A percentile compares a stretch with the other conserved stretches of the same genome.
phyloP scores from a whole-genome alignment of 2,797 vertebrate genomes.

The Sebastes matsubarae region DNA sequence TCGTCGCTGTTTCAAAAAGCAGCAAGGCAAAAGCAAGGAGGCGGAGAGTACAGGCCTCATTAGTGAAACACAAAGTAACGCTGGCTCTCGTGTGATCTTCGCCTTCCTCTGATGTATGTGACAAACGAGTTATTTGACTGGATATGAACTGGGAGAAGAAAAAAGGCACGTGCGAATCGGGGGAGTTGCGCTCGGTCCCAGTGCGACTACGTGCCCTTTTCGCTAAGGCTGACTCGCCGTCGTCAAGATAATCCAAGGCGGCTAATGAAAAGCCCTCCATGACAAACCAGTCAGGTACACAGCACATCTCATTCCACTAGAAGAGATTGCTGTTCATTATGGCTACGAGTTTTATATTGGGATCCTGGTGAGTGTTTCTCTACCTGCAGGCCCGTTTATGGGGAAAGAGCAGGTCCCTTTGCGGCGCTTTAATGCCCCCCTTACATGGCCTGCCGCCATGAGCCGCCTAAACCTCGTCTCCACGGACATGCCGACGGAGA shows the following conservation, averaged over 20 bases:
- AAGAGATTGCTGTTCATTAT: constrained; percentile 31
- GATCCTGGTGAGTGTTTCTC: constrained; percentile 26
- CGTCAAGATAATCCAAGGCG: constrained; percentile 1
- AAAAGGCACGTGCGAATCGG: constrained; percentile 59
- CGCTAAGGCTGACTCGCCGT: neutral
- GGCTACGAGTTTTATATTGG: constrained; percentile 8
- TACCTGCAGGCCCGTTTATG: constrained; percentile 57
- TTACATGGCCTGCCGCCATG: constrained; percentile 35
- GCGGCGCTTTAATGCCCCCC: constrained; percentile 55
- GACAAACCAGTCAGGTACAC: constrained; percentile 32
- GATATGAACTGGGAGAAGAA: constrained; percentile 66
- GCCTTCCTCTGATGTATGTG: constrained; percentile 78
- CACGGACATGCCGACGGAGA: constrained; percentile 45
- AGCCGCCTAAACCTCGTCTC: constrained; percentile 58
- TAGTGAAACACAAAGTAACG: constrained; percentile 78
- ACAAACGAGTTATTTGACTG: constrained; percentile 78
- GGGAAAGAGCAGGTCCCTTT: constrained; percentile 46
- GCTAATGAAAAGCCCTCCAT: constrained; percentile 40
- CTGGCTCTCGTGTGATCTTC: constrained; percentile 76
- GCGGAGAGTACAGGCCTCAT: constrained; percentile 73
- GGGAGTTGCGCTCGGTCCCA: constrained; percentile 50
- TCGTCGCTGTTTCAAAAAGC: constrained; percentile 70
- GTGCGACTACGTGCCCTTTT: constrained; percentile 36
- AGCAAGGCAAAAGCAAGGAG: constrained; percentile 61
- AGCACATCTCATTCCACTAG: constrained; percentile 2